Evolutionary conservation across 2,113 vertebrate species (phyloP).

Genomic region (Lophura nycthemera): DNA sequence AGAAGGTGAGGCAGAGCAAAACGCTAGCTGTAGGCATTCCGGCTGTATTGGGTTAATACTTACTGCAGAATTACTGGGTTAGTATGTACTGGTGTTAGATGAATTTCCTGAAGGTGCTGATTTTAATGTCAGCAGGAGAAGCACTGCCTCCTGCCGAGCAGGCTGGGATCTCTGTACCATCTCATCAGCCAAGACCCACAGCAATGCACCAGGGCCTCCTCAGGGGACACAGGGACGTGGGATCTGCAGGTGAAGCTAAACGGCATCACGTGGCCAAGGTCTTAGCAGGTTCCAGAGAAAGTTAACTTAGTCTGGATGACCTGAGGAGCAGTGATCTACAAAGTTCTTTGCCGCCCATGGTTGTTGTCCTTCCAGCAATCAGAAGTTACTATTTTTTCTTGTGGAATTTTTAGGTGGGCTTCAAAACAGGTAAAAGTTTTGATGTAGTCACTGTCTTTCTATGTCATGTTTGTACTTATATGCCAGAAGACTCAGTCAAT

Average conservation of each 20-base stretch:
- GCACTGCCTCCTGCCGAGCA: background rate
- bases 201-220: background rate
- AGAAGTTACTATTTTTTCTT: background rate
- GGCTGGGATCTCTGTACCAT: background rate
- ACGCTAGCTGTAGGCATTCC: background rate
- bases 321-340: background rate
- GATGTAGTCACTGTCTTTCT: background rate
- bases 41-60: background rate
- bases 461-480: background rate
- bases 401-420: background rate
- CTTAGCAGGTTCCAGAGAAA: background rate
- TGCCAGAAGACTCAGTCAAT: background rate
- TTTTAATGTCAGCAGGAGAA: background rate
- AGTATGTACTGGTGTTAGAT: background rate
- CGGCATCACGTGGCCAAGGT: background rate
- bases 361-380: background rate
- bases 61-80: background rate
- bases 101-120: conserved; percentile 19
- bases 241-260: background rate
- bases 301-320: background rate
- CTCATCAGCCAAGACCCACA: background rate
- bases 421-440: background rate
- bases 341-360: background rate
- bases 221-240: fast-evolving
- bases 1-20: conserved; percentile 31